Conservation (phyloP, 2,797 vertebrate species). For the Anguilla obscura region DNA sequence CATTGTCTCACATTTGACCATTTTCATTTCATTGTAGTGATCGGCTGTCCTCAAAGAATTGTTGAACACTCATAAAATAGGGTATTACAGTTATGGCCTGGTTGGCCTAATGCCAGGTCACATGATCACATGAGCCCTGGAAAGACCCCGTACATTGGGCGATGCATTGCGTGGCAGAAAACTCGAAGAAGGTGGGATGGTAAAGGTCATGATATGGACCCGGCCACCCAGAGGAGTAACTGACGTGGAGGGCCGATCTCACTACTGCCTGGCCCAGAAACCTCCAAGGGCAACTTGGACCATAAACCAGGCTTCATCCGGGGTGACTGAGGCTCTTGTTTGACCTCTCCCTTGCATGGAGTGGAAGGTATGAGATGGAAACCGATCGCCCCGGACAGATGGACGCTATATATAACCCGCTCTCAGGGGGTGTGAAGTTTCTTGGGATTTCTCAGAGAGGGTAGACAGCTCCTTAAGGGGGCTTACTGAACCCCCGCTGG, state of each 20-base stretch:
- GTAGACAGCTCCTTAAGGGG: slow-evolving; percentile 12
- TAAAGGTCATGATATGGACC: background rate
- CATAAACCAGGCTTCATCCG: background rate
- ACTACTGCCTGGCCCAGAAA: background rate
- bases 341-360: slow-evolving; percentile 5
- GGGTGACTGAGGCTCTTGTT: background rate
- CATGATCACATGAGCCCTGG: slow-evolving; percentile 1
- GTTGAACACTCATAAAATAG: background rate
- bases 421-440: slow-evolving; percentile 19
- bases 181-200: background rate
- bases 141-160: background rate
- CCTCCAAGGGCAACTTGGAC: background rate
- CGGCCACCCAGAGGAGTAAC: background rate
- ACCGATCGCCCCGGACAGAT: slow-evolving; percentile 13
- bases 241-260: background rate
- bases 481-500: background rate
- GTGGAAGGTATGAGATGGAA: slow-evolving; percentile 4
- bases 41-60: background rate
- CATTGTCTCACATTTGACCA: background rate
- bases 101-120: background rate
- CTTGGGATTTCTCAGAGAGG: slow-evolving; percentile 21
- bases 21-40: background rate
- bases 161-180: background rate
- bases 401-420: background rate
- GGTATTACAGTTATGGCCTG: background rate